These are phyloP conservation scores for Synanthedon tipuliformis DNA, from an alignment of 2,888 invertebrate genomes.

Conservation along the genomic window DNA sequence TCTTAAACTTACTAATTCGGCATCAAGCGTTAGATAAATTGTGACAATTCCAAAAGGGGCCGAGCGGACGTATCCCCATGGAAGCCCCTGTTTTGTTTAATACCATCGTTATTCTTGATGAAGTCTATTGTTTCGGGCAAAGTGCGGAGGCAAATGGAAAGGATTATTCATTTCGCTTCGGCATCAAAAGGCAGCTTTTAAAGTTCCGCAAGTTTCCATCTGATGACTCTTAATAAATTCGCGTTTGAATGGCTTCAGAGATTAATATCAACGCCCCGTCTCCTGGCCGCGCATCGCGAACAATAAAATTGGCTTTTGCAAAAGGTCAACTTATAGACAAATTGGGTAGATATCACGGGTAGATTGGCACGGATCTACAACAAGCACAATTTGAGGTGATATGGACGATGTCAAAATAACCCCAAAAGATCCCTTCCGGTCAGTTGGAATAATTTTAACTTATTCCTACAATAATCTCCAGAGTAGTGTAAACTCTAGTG, in stretches of 20 bases:
- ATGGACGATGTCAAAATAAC: no score
- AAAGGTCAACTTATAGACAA: background rate
- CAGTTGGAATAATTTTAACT: no score
- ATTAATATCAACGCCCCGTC: constrained; percentile 2
- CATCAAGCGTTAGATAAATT: constrained; percentile 34
- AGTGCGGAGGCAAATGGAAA: constrained; percentile 46
- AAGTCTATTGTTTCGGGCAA: constrained; percentile 51
- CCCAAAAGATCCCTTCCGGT: no score
- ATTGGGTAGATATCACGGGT: no score
- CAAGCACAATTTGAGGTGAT: no score
- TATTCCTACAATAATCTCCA: no score
- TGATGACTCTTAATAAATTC: constrained; percentile 42
- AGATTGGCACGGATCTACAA: no score
- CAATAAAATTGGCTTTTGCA: no score
- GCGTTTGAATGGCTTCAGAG: constrained; percentile 17
- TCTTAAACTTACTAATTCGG: constrained; percentile 37
- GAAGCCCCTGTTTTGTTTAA: constrained; percentile 61
- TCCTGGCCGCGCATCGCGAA: background rate
- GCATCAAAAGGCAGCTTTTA: constrained; percentile 43
- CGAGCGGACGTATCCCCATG: constrained; percentile 21
- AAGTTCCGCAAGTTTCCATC: constrained; percentile 35
- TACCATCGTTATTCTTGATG: constrained; percentile 58
- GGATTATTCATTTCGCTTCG: constrained; percentile 55
- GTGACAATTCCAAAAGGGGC: constrained; percentile 24
- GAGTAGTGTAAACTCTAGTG: no score